Percentiles rank a stretch among this genome's conserved stretches.
Conservation (phyloP, 2,113 vertebrate genomes). For the Nycticorax nycticorax region DNA sequence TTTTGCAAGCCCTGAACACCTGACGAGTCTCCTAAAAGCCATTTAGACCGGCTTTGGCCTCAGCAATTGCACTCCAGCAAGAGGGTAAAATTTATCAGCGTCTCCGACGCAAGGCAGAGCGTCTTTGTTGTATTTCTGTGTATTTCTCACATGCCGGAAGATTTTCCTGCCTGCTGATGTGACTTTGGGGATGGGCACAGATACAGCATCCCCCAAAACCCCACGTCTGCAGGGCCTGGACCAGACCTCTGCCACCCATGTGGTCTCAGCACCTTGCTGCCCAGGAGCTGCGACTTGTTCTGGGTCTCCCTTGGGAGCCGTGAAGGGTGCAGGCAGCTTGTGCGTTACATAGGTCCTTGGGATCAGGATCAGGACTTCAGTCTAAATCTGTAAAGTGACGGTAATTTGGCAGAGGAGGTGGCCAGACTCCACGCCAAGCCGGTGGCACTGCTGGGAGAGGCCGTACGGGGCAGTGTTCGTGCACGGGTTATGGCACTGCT, state of each 20-base stretch:
- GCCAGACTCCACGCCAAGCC: background rate
- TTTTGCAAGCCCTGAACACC: slow-evolving; percentile 29
- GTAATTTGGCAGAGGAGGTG: background rate
- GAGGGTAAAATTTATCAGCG: background rate
- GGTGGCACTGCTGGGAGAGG: background rate
- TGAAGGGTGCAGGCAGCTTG: background rate
- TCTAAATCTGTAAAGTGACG: rapidly evolving
- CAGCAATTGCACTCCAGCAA: background rate
- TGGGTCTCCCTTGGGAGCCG: background rate
- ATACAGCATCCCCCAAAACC: background rate
- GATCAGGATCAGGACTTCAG: background rate
- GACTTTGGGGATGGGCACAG: background rate
- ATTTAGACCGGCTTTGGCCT: background rate
- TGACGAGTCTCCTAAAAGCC: slow-evolving; percentile 1
- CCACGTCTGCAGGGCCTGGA: rapidly evolving
- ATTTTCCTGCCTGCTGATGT: background rate
- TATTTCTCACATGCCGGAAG: rapidly evolving
- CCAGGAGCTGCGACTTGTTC: background rate
- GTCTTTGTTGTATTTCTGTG: background rate
- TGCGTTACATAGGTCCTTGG: rapidly evolving
- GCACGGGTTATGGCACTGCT: background rate
- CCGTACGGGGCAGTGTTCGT: rapidly evolving
- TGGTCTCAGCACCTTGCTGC: background rate
- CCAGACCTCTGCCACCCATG: rapidly evolving
- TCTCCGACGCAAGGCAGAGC: background rate